Percentiles rank a stretch among this genome's conserved stretches.
Conservation (phyloP, 2,888 invertebrate genomes). For the Eurytoma adleriae region DNA sequence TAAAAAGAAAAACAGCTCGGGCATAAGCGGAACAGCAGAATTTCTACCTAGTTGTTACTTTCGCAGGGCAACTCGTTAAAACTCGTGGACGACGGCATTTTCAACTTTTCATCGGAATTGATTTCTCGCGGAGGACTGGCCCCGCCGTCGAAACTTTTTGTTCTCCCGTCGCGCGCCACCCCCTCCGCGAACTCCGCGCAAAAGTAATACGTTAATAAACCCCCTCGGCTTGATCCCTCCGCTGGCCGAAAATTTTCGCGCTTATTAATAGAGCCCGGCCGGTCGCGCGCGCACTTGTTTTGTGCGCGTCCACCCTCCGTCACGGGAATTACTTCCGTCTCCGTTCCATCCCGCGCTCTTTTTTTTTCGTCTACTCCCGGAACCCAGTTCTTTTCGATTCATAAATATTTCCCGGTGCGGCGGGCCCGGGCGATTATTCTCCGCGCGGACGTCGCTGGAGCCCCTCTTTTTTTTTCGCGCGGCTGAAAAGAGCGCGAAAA, state of each 20-base stretch:
- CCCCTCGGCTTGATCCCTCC: no score
- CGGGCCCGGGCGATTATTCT: conserved; percentile 16
- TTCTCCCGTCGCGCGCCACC: not conserved
- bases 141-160: conserved; percentile 1
- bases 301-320: not conserved
- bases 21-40: not conserved
- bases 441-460: not conserved
- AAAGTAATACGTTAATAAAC: conserved; percentile 25
- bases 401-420: conserved; percentile 43
- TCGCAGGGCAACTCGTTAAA: not conserved
- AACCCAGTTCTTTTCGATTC: conserved; percentile 41
- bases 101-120: conserved; percentile 10
- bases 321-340: conserved; percentile 6
- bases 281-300: not conserved
- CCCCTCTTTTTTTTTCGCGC: no score
- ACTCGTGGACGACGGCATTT: not conserved
- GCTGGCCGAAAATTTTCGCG: conserved; percentile 2
- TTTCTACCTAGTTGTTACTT: conserved; percentile 24
- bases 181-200: not conserved
- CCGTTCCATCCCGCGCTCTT: not conserved
- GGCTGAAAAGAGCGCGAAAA: conserved; percentile 6
- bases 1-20: not conserved
- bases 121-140: not conserved
- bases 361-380: not conserved
- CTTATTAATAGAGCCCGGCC: conserved; percentile 23